These are phyloP conservation scores for Drosophila cardini DNA, from an alignment of 1,140 invertebrate species.

Conservation along the genomic window DNA sequence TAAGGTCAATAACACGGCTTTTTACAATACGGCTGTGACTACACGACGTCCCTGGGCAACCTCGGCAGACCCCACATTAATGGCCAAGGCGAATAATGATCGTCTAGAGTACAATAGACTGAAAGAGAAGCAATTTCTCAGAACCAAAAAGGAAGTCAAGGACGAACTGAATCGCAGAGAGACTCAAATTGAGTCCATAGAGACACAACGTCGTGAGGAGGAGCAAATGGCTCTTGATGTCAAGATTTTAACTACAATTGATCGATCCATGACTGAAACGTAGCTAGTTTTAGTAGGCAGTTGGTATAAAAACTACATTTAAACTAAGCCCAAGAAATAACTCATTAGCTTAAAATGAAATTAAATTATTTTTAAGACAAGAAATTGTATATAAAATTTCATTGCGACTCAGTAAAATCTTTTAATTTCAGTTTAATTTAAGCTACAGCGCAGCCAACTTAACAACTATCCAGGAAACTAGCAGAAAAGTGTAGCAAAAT, in stretches of 20 bases:
- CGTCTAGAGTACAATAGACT: background rate
- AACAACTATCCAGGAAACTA: background rate
- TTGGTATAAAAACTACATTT: background rate
- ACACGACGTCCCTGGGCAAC: slow-evolving; percentile 61
- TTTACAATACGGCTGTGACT: slow-evolving; percentile 46
- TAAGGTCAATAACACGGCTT: slow-evolving; percentile 52
- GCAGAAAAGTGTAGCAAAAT: background rate
- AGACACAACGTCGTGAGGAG: background rate
- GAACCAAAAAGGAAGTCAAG: slow-evolving; percentile 14
- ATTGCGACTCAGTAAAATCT: too few relatives aligned
- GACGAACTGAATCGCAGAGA: slow-evolving; percentile 16
- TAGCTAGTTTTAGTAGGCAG: slow-evolving; percentile 13
- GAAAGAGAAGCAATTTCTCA: background rate
- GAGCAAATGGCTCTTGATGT: background rate
- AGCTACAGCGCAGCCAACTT: slow-evolving; percentile 5
- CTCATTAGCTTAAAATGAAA: slow-evolving; percentile 35
- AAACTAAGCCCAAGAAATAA: background rate
- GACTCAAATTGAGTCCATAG: background rate
- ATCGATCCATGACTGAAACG: background rate
- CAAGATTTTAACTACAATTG: background rate
- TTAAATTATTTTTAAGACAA: background rate
- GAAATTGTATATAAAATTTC: too few relatives aligned
- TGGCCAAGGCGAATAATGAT: slow-evolving; percentile 7
- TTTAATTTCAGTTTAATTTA: too few relatives aligned
- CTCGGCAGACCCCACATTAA: slow-evolving; percentile 13